Conservation (phyloP, 2,888 invertebrate genomes). For the Pimpla rufipes region DNA sequence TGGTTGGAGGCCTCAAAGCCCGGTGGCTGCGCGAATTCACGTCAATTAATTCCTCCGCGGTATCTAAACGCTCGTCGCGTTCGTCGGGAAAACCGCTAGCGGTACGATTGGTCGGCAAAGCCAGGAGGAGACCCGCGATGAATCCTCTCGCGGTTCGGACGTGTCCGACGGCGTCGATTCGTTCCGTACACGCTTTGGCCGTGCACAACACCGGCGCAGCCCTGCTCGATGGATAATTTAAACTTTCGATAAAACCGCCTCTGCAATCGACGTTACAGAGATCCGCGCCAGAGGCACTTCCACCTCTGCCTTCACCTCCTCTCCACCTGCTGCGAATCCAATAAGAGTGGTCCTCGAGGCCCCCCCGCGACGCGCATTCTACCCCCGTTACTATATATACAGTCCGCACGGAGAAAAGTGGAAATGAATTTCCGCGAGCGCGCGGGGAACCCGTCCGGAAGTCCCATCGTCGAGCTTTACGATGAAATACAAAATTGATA, state of each 20-base stretch:
- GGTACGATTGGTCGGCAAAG: conserved; percentile 15
- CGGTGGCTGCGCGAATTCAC: conserved; percentile 32
- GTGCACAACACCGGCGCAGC: conserved; percentile 23
- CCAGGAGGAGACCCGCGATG: conserved; percentile 17
- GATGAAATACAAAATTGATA: conserved; percentile 70
- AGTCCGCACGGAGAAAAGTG: conserved; percentile 56
- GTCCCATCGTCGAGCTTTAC: conserved; percentile 62
- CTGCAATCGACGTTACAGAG: conserved; percentile 21
- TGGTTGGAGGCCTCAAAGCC: conserved; percentile 25
- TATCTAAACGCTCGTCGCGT: conserved; percentile 60
- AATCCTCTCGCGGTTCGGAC: conserved; percentile 32
- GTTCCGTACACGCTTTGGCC: conserved; percentile 14
- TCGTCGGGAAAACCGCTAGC: not conserved
- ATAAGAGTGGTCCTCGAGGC: conserved; percentile 51
- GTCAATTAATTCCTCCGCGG: conserved; percentile 62
- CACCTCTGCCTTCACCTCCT: no score
- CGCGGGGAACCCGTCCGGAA: conserved; percentile 53
- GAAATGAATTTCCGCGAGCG: conserved; percentile 68
- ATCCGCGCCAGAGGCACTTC: conserved; percentile 1
- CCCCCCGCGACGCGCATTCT: not conserved
- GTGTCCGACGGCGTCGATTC: conserved; percentile 33
- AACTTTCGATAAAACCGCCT: conserved; percentile 62
- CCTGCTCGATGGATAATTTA: conserved; percentile 48
- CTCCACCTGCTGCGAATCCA: conserved; percentile 30
- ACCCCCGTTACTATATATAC: conserved; percentile 9